These are phyloP conservation scores for Temnothorax curvispinosus DNA, from an alignment of 1,140 invertebrate species.

Conservation along the genomic window DNA sequence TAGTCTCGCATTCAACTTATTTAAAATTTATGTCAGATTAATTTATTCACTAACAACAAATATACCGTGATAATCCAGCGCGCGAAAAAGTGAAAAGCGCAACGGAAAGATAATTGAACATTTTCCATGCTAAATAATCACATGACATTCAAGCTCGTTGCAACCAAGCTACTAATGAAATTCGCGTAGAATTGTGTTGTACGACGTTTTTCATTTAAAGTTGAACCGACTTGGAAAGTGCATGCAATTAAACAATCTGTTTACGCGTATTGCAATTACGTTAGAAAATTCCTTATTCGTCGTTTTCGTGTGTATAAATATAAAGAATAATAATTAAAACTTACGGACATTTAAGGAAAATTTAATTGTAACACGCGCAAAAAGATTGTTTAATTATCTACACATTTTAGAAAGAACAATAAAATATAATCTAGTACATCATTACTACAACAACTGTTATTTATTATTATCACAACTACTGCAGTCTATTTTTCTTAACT, in stretches of 20 bases:
- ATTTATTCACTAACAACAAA: constrained; percentile 21
- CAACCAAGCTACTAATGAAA: constrained; percentile 13
- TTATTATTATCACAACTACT: neutral
- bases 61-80: neutral
- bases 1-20: neutral
- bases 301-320: neutral
- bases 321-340: neutral
- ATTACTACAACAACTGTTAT: neutral
- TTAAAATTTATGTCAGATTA: neutral
- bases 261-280: neutral
- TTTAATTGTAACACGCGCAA: neutral
- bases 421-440: too few species aligned
- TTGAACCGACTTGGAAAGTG: neutral
- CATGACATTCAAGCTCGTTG: constrained; percentile 9
- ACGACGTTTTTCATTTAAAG: constrained; percentile 17
- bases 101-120: constrained; percentile 24
- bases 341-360: neutral
- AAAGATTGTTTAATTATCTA: neutral
- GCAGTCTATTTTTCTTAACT: neutral
- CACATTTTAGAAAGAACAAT: neutral
- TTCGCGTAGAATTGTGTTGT: neutral
- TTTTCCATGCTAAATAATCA: constrained; percentile 36
- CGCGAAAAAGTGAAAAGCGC: neutral
- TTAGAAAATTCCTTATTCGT: neutral
- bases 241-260: neutral